Evolutionary conservation across 2,113 vertebrate genomes (phyloP), one percentile per base, ranked within the genome.

Genomic region (Sarotherodon lohbergeri): DNA sequence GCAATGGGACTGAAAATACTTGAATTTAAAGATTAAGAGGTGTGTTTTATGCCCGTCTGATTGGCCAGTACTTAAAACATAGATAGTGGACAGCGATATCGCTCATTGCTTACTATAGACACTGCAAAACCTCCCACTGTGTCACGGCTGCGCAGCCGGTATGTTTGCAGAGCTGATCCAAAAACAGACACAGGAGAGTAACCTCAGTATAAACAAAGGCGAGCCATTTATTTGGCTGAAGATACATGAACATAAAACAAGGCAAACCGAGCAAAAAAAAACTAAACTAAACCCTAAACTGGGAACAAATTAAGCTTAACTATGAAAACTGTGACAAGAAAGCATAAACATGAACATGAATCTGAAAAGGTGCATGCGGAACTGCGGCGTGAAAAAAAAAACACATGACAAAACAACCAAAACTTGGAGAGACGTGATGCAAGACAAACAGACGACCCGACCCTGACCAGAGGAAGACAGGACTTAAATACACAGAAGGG

Each of bases 41-140:
- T 19, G 39, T 27, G n/a, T 5, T 24, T 13, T 48, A 29, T 5
- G 24, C 22, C 50, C 4, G 3, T 78, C 0, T 12, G 24, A 29
- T 32, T 48, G 43, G 43, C 4, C 43, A 76, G 41, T 48, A 48
- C 16, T 76, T 76, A 32, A 48, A 48, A 48, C 3, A 29, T 0
- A 27, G 7, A 73, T 13, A 29, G 24, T 19, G 22, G 14, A 48
- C 68, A 29, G 68, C 9, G 4, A 50, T 17, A 48, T 50, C 0
- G 3, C 43, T 32, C 71, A 7, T 46, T 76, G 3, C 43, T 76
- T 48, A 76, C 41, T 76, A 5, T 17, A 73, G 14, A 29, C 9
- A 2, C n/a, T 16, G n/a, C 43, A 48, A 29, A 50, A 48, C 0
- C 1, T 48, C 5, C 24, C 5, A 3, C 59, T 63, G 9, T 66